Conservation (phyloP, 2,888 invertebrate species). For the Netelia virgata region DNA sequence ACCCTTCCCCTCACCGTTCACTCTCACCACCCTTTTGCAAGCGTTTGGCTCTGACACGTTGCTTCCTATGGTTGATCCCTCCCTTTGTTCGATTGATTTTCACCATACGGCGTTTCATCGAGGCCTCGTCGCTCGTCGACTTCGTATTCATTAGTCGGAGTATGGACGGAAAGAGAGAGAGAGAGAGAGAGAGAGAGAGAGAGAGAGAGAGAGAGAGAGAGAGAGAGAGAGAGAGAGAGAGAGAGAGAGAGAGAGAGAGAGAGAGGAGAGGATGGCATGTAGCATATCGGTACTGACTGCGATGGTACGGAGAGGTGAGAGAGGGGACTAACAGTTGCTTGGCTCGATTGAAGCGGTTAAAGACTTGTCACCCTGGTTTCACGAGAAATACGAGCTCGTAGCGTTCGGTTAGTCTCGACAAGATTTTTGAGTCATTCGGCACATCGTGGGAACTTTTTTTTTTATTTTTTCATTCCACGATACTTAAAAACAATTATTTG, state of each 20-base stretch:
- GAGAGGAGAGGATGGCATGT: constrained; percentile 40
- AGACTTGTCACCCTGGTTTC: constrained; percentile 53
- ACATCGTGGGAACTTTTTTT: neutral
- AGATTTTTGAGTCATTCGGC: neutral
- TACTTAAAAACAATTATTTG: no score
- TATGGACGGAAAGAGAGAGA: neutral
- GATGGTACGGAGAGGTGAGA: neutral
- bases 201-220: constrained; percentile 31
- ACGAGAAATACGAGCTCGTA: constrained; percentile 5
- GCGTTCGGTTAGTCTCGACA: neutral
- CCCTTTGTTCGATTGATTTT: constrained; percentile 67
- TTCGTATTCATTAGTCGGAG: constrained; percentile 64
- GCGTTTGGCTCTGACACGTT: constrained; percentile 45
- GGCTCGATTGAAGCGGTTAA: constrained; percentile 50
- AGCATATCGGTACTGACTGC: neutral
- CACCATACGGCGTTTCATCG: constrained; percentile 65
- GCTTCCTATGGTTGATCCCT: constrained; percentile 59
- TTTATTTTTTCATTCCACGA: neutral
- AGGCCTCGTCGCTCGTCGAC: constrained; percentile 48
- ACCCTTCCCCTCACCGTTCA: neutral
- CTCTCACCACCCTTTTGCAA: constrained; percentile 12
- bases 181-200: no score
- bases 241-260: neutral
- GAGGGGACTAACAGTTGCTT: constrained; percentile 43
- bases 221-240: no score